Evolutionary conservation across 2,888 invertebrate species (phyloP).

Genomic region (Chrysopilus asiliformis): DNA sequence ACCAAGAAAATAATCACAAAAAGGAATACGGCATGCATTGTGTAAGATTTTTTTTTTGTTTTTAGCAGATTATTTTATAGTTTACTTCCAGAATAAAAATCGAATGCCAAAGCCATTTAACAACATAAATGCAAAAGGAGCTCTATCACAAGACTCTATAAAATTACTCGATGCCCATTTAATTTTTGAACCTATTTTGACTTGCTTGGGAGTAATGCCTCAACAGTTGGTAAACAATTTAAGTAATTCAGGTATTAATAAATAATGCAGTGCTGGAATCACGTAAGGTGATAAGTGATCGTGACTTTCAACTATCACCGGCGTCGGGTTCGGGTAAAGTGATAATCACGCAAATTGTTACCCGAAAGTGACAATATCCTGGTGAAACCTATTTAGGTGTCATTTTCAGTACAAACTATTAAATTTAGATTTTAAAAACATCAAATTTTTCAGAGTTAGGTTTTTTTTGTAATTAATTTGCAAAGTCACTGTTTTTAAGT

Average conservation of each 20-base stretch:
- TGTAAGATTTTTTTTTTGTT: constrained; percentile 14
- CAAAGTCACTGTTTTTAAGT: too few species aligned
- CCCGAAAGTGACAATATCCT: too few species aligned
- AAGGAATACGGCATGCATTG: constrained; percentile 19
- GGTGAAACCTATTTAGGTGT: too few species aligned
- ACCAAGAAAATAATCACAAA: constrained; percentile 40
- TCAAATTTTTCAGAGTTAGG: too few species aligned
- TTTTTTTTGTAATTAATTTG: too few species aligned
- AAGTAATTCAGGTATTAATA: constrained; percentile 25
- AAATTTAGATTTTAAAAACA: too few species aligned
- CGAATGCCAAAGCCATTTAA: constrained; percentile 25
- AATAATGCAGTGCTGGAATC: not conserved
- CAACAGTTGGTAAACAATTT: constrained; percentile 54
- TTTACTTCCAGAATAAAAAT: too few species aligned
- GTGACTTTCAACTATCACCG: not conserved
- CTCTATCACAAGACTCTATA: constrained; percentile 67
- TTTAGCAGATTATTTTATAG: constrained; percentile 31
- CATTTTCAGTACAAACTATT: too few species aligned
- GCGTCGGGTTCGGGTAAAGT: too few species aligned
- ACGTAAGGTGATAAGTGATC: not conserved
- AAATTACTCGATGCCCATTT: constrained; percentile 83
- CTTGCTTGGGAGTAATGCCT: constrained; percentile 81
- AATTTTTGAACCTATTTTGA: constrained; percentile 82
- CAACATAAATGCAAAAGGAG: constrained; percentile 42
- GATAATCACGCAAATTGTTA: too few species aligned